These are phyloP conservation scores for Isurus oxyrinchus DNA, from an alignment of 2,113 vertebrate species.

Conservation along the genomic window DNA sequence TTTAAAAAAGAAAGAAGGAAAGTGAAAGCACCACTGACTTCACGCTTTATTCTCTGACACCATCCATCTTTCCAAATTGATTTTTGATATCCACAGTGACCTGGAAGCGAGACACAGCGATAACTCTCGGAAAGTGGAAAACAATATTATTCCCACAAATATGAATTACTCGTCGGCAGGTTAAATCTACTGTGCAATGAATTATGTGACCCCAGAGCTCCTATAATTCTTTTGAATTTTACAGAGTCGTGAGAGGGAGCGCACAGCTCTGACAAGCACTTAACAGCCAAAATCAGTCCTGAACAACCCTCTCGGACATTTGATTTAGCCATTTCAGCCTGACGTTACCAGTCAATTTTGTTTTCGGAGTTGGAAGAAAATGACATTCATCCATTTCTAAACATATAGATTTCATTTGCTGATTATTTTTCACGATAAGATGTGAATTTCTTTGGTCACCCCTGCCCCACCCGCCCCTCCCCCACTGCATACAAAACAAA, in stretches of 20 bases:
- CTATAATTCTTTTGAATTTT: conserved; percentile 77
- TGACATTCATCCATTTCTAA: conserved; percentile 47
- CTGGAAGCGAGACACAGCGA: conserved; percentile 72
- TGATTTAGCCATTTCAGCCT: conserved; percentile 59
- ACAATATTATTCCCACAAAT: conserved; percentile 84
- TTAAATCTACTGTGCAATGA: conserved; percentile 77
- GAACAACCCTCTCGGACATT: conserved; percentile 60
- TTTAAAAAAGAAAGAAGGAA: conserved; percentile 62
- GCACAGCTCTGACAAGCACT: conserved; percentile 70
- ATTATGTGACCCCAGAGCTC: conserved; percentile 70
- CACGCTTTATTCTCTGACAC: conserved; percentile 69
- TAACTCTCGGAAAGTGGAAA: conserved; percentile 82
- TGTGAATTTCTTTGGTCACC: background rate
- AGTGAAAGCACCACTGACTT: conserved; percentile 58
- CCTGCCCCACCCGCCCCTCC: background rate
- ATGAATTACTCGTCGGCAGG: conserved; percentile 80
- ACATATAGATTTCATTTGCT: conserved; percentile 46
- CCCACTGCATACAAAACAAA: background rate
- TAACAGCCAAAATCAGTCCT: conserved; percentile 69
- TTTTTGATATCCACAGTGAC: conserved; percentile 82
- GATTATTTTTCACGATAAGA: conserved; percentile 21
- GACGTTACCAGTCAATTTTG: conserved; percentile 52
- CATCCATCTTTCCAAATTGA: conserved; percentile 83
- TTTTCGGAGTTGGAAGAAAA: conserved; percentile 44
- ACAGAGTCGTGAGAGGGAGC: conserved; percentile 66